Evolutionary conservation across 1,140 invertebrate genomes (phyloP).

Genomic region (Berghia stephanieae): DNA sequence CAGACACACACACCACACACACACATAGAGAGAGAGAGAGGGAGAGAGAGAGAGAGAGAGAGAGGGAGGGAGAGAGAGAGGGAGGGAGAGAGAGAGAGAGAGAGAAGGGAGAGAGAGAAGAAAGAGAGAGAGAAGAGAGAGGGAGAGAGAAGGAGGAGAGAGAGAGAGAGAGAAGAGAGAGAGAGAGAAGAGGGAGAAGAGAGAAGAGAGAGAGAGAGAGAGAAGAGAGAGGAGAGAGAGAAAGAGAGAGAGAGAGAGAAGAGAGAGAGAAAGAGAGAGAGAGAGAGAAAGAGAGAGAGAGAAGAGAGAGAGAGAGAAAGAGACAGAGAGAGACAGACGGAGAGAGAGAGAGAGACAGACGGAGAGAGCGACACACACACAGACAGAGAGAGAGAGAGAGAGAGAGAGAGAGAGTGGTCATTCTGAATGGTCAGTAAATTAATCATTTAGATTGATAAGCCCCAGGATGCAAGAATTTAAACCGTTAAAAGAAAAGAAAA

Average conservation of each 20-base stretch:
- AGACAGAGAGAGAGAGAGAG: too few species aligned
- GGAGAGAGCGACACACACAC: too few species aligned
- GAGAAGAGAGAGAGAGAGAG: not conserved
- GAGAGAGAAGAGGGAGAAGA: not conserved
- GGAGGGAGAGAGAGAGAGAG: not conserved
- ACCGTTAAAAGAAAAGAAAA: too few species aligned
- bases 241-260: slow-evolving; percentile 16
- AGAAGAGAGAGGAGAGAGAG: not conserved
- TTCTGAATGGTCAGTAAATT: too few species aligned
- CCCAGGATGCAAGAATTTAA: too few species aligned
- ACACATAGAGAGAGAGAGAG: not conserved
- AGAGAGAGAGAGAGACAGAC: too few species aligned
- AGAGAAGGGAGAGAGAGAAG: not conserved
- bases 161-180: not conserved
- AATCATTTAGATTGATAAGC: too few species aligned
- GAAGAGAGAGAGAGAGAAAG: not conserved
- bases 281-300: not conserved
- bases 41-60: too few species aligned
- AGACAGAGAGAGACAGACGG: not conserved
- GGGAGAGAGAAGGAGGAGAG: not conserved
- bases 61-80: too few species aligned
- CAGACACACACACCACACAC: too few species aligned
- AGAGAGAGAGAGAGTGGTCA: too few species aligned
- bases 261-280: not conserved
- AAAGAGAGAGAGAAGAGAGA: not conserved